phyloP scores from a whole-genome alignment of 53 echinoderm and acorn worm genomes.

The Holothuria scabra region DNA sequence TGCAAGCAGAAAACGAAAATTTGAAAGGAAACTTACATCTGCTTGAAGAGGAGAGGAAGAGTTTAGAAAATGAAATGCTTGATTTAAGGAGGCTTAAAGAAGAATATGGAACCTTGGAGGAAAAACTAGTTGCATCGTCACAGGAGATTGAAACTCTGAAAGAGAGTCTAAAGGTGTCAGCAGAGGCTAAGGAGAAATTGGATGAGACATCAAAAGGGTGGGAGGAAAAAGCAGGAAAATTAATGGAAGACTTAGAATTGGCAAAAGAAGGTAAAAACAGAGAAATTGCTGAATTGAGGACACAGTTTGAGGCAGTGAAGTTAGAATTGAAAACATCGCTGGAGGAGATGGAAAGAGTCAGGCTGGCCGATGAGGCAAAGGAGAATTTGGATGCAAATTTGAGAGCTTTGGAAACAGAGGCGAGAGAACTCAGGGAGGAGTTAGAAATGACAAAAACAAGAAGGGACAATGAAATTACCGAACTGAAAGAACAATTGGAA shows the following conservation, averaged over 20 bases:
- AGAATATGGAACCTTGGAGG: not conserved
- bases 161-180: not conserved
- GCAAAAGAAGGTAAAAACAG: not conserved
- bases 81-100: not conserved
- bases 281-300: not conserved
- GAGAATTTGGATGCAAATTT: no score
- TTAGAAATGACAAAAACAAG: not conserved
- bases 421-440: not conserved
- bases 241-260: not conserved
- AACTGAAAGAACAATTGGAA: conserved; percentile 2
- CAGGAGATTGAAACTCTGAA: not conserved
- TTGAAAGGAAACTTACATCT: not conserved
- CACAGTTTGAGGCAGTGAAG: not conserved
- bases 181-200: not conserved
- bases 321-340: not conserved
- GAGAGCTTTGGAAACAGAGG: no score
- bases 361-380: no score
- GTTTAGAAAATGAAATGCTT: not conserved
- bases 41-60: not conserved
- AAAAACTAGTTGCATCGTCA: not conserved
- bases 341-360: not conserved
- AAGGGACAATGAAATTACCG: not conserved
- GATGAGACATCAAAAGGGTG: not conserved
- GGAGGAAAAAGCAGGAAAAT: not conserved
- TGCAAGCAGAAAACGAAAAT: not conserved